Percentiles rank a stretch among this genome's conserved stretches.
Evolutionary conservation across 64 coral and sea anemone genomes (phyloP).

Genomic region (Platygyra sinensis): DNA sequence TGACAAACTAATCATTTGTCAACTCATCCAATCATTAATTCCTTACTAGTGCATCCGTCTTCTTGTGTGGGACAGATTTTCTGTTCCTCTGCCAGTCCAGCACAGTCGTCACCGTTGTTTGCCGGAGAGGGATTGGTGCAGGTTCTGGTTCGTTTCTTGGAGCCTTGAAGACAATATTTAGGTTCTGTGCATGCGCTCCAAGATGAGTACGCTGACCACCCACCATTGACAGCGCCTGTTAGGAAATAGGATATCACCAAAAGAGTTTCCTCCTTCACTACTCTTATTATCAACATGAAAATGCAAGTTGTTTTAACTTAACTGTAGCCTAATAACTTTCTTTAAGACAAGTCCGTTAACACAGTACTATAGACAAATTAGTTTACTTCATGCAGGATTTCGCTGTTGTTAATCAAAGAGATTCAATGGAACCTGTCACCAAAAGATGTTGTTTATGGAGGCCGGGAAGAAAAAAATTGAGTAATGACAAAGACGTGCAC

Average conservation of each 20-base stretch:
- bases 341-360: too few relatives aligned
- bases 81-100: slow-evolving; percentile 26
- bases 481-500: too few relatives aligned
- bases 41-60: slow-evolving; percentile 62
- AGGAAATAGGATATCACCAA: not conserved
- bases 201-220: slow-evolving; percentile 52
- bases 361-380: too few relatives aligned
- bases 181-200: slow-evolving; percentile 59
- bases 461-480: too few relatives aligned
- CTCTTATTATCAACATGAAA: too few relatives aligned
- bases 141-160: slow-evolving; percentile 27
- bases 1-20: not conserved
- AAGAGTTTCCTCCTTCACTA: too few relatives aligned
- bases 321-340: too few relatives aligned
- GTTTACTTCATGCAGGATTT: too few relatives aligned
- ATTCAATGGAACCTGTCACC: too few relatives aligned
- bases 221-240: slow-evolving; percentile 62
- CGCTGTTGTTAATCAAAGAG: too few relatives aligned
- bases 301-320: too few relatives aligned
- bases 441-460: too few relatives aligned
- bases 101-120: slow-evolving; percentile 67
- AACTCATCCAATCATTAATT: not conserved
- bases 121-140: slow-evolving; percentile 65
- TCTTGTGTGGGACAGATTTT: slow-evolving; percentile 55
- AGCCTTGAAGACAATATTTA: slow-evolving; percentile 40